These are phyloP conservation scores for Conus canariensis DNA, from an alignment of 2,888 invertebrate genomes.

Conservation along the genomic window DNA sequence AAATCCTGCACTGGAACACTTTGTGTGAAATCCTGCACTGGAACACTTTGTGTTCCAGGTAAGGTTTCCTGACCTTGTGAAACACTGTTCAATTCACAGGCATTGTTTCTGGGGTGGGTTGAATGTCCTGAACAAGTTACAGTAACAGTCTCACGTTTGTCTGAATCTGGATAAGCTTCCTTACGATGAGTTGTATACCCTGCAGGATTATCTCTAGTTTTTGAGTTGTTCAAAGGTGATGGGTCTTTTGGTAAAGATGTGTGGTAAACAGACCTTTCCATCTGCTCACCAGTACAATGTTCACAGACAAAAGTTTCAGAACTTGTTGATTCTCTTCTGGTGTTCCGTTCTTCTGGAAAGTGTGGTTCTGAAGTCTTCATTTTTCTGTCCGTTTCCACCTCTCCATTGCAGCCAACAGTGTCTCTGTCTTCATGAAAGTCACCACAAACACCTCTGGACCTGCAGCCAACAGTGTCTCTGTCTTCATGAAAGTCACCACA, in stretches of 20 bases:
- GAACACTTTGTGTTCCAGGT: not conserved
- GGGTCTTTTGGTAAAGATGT: not conserved
- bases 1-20: not conserved
- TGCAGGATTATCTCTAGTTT: not conserved
- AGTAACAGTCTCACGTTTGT: not conserved
- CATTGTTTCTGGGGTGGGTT: not conserved
- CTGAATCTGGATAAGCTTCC: not conserved
- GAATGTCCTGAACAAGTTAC: not conserved
- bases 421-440: not conserved
- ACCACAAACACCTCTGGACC: not conserved
- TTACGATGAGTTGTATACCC: not conserved
- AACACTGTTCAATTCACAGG: not conserved
- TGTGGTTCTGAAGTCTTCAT: not conserved
- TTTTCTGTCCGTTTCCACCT: not conserved
- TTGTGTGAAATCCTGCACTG: not conserved
- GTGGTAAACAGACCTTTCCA: not conserved
- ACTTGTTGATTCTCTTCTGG: not conserved
- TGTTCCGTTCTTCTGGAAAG: not conserved
- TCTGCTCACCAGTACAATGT: not conserved
- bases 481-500: not conserved
- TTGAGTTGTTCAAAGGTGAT: not conserved
- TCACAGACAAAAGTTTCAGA: not conserved
- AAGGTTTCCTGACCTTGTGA: not conserved
- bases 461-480: not conserved
- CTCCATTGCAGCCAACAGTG: not conserved